Evolutionary conservation across 2,888 invertebrate genomes (phyloP), one percentile per base, ranked within the genome.

Genomic region (Neria commutata): DNA sequence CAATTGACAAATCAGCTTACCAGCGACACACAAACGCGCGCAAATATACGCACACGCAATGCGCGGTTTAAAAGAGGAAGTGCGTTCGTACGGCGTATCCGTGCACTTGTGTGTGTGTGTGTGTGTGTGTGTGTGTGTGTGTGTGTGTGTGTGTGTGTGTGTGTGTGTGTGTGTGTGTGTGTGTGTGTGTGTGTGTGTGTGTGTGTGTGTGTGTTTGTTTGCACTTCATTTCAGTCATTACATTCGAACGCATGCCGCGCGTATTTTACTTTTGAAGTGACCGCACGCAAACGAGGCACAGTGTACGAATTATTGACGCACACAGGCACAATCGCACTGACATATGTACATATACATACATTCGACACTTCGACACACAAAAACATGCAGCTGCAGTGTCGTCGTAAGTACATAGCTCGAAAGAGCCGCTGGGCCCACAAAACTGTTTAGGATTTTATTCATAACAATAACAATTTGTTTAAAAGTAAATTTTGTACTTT

Each of bases 71-170:
- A 11, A 29, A 29, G 29, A 6, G 29, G 11, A 6, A 29, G 6
- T n/a, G 8, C 37, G n/a, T n/a, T n/a, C n/a, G n/a, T n/a, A n/a
- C n/a, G n/a, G n/a, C n/a, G n/a, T n/a, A n/a, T 14, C 11, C 37
- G 21, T 51, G 25, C 23, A 8, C 4, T 34, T 40, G 8, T 14
- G 19, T 37, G 42, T 46, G 47, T 40, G 56, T 45, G 29, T 51
- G 40, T 46, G 34, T 55, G 45, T 40, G 42, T 51, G 40, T 58
- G 54, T 54, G 58, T 47, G 54, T 53, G 54, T 58, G 6, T 49
- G 29, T 25, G 49, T 49, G 29, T 26, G 26, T 37, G 37, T n/a
- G 37, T 37, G 37, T n/a, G 37, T 37, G 37, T 54, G 50, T 48
- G 47, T 49, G 10, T 61, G 25, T 37, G n/a, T 25, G 17, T 25